Percentiles rank a stretch among this genome's conserved stretches.
These are phyloP conservation scores for Conopomorpha cramerella DNA, from an alignment of 1,140 invertebrate species.

Conservation along the genomic window DNA sequence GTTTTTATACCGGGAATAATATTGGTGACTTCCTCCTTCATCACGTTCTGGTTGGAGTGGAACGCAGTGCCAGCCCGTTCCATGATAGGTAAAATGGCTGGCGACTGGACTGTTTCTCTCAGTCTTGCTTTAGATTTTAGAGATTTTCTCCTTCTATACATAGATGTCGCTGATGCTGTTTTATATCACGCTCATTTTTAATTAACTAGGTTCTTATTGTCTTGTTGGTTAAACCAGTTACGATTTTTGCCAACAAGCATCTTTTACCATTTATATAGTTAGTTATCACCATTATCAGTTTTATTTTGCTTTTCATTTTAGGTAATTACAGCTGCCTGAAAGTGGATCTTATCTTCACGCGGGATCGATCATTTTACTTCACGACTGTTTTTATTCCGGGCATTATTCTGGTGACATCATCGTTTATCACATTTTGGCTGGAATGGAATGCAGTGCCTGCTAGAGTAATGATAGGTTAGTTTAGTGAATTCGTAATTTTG, in stretches of 20 bases:
- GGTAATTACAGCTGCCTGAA: slow-evolving; percentile 94
- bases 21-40: slow-evolving; percentile 88
- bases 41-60: slow-evolving; percentile 92
- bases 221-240: too few species aligned
- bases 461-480: slow-evolving; percentile 88
- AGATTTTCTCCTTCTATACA: slow-evolving; percentile 25
- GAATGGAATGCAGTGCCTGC: slow-evolving; percentile 96
- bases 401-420: slow-evolving; percentile 92
- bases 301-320: slow-evolving; percentile 65
- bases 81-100: slow-evolving; percentile 76
- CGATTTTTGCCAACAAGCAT: too few species aligned
- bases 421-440: slow-evolving; percentile 87
- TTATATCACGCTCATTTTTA: too few species aligned
- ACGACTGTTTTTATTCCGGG: slow-evolving; percentile 95
- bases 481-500: slow-evolving; percentile 15
- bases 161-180: too few species aligned
- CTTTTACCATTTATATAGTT: too few species aligned
- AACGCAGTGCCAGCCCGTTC: slow-evolving; percentile 88
- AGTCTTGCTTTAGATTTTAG: slow-evolving; percentile 38
- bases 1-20: slow-evolving; percentile 91
- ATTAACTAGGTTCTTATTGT: too few species aligned
- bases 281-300: too few species aligned
- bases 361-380: slow-evolving; percentile 94
- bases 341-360: slow-evolving; percentile 88
- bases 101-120: slow-evolving; percentile 38